Evolutionary conservation across 2,888 invertebrate species (phyloP).

Genomic region (Choreutis nemorana): DNA sequence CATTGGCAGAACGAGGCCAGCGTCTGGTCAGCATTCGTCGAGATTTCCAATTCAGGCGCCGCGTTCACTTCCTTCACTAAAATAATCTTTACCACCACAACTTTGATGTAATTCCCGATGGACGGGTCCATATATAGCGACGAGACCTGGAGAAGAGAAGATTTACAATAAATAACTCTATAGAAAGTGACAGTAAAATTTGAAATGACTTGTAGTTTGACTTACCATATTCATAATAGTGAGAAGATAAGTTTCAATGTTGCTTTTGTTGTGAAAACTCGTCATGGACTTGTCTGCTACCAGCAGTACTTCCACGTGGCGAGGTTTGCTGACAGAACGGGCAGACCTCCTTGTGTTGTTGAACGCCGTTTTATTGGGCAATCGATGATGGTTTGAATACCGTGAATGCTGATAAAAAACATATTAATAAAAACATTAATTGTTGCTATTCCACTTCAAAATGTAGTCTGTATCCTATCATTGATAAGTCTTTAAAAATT

Average conservation of each 20-base stretch:
- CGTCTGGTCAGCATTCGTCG: slow-evolving; percentile 84
- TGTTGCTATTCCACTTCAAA: background rate
- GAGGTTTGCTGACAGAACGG: slow-evolving; percentile 77
- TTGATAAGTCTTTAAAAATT: too few relatives aligned
- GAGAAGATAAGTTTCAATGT: slow-evolving; percentile 84
- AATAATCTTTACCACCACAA: slow-evolving; percentile 87
- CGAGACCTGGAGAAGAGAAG: slow-evolving; percentile 61
- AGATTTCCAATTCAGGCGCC: slow-evolving; percentile 73
- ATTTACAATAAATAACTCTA: too few relatives aligned
- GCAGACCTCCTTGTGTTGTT: slow-evolving; percentile 23
- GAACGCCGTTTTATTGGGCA: slow-evolving; percentile 15
- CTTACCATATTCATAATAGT: slow-evolving; percentile 93
- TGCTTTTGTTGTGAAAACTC: slow-evolving; percentile 84
- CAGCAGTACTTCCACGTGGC: slow-evolving; percentile 85
- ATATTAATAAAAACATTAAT: background rate
- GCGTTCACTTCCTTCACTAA: slow-evolving; percentile 73
- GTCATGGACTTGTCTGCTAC: slow-evolving; percentile 91
- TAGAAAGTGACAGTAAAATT: too few relatives aligned
- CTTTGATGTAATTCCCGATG: slow-evolving; percentile 89
- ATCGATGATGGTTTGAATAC: slow-evolving; percentile 30
- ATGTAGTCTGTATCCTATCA: too few relatives aligned
- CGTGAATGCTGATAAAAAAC: slow-evolving; percentile 5
- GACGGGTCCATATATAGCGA: slow-evolving; percentile 86
- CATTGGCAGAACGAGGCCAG: slow-evolving; percentile 86
- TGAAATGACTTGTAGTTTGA: slow-evolving; percentile 4